Base-by-base conservation (phyloP, 2,113 vertebrate species). In the Nanorana parkeri region DNA sequence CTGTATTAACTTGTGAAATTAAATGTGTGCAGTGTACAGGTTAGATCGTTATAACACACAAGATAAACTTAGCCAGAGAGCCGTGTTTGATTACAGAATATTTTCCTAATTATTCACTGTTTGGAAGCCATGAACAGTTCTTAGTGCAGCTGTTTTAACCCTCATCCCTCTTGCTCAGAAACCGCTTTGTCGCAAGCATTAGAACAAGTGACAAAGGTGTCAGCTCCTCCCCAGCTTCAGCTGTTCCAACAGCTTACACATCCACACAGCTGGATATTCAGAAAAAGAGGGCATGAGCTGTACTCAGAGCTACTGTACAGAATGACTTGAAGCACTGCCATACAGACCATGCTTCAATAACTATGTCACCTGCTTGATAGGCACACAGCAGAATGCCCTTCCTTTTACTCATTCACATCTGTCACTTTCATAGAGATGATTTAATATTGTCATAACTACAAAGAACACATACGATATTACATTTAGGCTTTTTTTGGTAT, bases 121-220 rank as follows among this genome's bases (percentile, higher is more conserved):
- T 47, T 47, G 41, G 41, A 47, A 47, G 41, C 41, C 13, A 11
- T 47, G 41, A 47, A 6, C 41, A 47, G 41, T 8, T 47, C 41
- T 15, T 47, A 47, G 13, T 47, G 41, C 41, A 47, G 41, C 41
- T 47, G 41, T 47, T 47, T 47, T 47, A 47, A 47, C 13, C 41
- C 41, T 15, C 1, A 47, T 8, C 41, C 5, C 11, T 82, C 17
- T 15, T 82, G 24, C 24, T 72, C 61, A 26, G 58, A 80, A 80
- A 19, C 16, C 64, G 68, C 29, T 17, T 64, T 73, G 23, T 55
- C 71, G 58, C 41, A 64, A 64, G 29, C 79, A 72, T 69, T 72
- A 63, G 56, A 41, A 71, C 67, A 72, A 73, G 68, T 73, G 68
- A 81, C 68, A 81, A 47, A 72, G 79, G 79, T 81, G 79, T 63